Evolutionary conservation across 2,113 vertebrate species (phyloP), one percentile per base, ranked within the genome.

Genomic region (Junco hyemalis): DNA sequence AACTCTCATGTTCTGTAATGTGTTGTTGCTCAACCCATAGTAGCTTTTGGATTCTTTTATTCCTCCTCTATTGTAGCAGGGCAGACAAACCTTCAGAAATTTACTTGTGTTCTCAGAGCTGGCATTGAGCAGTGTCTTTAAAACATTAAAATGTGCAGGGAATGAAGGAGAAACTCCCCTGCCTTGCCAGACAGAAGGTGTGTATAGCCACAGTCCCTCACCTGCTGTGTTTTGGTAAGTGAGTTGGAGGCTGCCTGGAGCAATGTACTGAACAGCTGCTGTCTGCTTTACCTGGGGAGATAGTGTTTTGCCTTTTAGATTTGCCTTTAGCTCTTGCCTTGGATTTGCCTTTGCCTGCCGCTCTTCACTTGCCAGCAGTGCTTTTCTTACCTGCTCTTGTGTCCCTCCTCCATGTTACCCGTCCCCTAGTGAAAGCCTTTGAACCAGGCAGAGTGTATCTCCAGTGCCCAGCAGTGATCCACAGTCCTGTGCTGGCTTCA

Each of bases 311-410:
- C 29, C 24, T 92, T 79, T 54, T 54, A 44, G 25, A 24, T 86
- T 68, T 81, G 20, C 35, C 45, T 82, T 73, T 76, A 81, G 44
- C 36, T 33, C 3, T 70, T 88, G 33, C 22, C 31, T 64, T 93
- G 57, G 24, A 68, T 81, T 92, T 93, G 59, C 48, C 36, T 94
- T 92, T 87, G 42, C 69, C 61, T 91, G 65, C n/a, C 26, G 53
- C n/a, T 84, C 42, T 87, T 79, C 29, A 24, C 26, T 81, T 2
- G 0, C n/a, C 57, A 64, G 73, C 53, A 65, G 11, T 91, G 50
- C 53, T 76, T 84, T 92, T 84, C 65, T 76, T 79, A 38, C 35
- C 57, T 64, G 53, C 48, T 85, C 35, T 57, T 70, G 36, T 59
- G 22, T 81, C 22, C 31, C 82, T 10, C 61, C 84, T 61, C 70